Conservation (phyloP, 2,113 vertebrate species). For the Hylia prasina region DNA sequence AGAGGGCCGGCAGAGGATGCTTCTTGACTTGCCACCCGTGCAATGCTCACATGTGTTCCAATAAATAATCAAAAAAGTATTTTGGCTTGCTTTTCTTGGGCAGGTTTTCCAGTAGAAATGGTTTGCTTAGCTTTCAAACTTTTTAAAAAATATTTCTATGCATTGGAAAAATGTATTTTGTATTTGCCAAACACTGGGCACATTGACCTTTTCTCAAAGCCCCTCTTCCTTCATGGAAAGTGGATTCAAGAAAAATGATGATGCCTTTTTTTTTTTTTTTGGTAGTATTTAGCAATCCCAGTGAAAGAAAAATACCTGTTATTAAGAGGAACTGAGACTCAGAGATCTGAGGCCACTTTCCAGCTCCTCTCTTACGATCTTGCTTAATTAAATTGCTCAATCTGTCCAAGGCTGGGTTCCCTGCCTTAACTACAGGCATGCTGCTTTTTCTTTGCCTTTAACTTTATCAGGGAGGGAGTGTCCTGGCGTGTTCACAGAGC, state of each 20-base stretch:
- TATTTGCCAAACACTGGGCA: not conserved
- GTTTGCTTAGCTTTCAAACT: not conserved
- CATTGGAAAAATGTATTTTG: not conserved
- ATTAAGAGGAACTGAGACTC: not conserved
- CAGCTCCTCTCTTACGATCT: not conserved
- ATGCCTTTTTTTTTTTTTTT: too few relatives aligned
- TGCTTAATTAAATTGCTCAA: not conserved
- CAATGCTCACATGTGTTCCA: not conserved
- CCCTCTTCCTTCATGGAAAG: not conserved
- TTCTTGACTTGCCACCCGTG: not conserved
- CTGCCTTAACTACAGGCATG: not conserved
- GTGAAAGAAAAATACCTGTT: not conserved
- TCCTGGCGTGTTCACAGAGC: not conserved
- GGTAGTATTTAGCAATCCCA: not conserved
- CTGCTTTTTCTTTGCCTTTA: not conserved
- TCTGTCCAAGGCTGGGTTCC: not conserved
- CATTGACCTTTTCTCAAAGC: not conserved
- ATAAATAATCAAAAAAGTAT: not conserved
- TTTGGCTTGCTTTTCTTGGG: not conserved
- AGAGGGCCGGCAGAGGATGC: not conserved
- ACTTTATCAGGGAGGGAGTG: not conserved
- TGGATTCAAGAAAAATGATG: not conserved
- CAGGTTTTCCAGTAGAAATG: not conserved
- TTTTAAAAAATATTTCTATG: not conserved
- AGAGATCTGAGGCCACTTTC: not conserved